Base-by-base conservation (phyloP, 30 jellyfish, hydroid and myxozoan genomes). In the Phacellophora camtschatica region DNA sequence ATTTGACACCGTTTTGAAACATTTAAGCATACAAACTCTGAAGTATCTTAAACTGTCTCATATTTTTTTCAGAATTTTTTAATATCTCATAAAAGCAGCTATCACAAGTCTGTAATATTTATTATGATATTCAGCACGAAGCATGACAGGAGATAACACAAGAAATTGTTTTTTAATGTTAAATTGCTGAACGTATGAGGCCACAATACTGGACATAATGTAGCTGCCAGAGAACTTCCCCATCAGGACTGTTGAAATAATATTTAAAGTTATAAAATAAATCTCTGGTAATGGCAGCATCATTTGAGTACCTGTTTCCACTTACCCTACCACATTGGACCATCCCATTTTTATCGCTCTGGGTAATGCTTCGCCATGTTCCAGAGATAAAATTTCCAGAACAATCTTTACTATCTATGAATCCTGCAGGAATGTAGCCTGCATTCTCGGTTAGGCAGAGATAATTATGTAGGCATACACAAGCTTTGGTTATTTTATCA, bases 341-440 rank as follows among this genome's bases (percentile, higher is more conserved):
- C 36, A 56, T 56, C 71, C 71, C 71, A 56, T 22, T 20, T 56
- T 56, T 32, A 29, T 56, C 71, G 25, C 25, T 56, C 71, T 56
- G 71, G 46, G 71, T 56, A 56, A 56, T 20, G 71, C 71, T 22
- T 56, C 42, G 71, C 71, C 71, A 29, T 56, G 71, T 56, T 29
- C 71, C 42, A 56, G 71, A 36, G 42, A 22, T 56, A 29, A 24
- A 56, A 56, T 56, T 56, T 29, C 71, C 46, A 56, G 71, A 56
- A 29, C 46, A 56, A 22, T 56, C 71, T 56, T 56, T 13, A 10
- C 71, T 56, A 22, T 56, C 71, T 1, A 56, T 56, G 71, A 56
- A 56, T 56, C 71, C 71, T 22, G 71, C 45, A 56, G 71, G 71
- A 56, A 56, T 56, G 71, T 56, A 56, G 71, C 71, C 71, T 56